Base-by-base conservation (phyloP, 2,888 invertebrate species). In the Caenorhabditis sinica region DNA sequence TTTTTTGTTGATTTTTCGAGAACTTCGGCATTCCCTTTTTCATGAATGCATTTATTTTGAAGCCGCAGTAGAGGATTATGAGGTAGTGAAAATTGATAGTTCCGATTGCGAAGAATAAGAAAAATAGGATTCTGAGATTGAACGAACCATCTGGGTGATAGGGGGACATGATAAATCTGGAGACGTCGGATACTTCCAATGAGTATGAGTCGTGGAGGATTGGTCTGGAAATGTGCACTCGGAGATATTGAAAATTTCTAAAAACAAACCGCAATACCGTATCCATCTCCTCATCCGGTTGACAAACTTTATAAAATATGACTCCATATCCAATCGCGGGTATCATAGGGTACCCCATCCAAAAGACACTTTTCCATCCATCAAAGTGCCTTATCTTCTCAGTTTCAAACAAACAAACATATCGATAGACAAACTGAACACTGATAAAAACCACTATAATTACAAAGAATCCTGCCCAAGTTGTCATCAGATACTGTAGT, bases 391-490 rank as follows among this genome's bases (percentile, higher is more conserved):
- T 17, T 2, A 66, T 2, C 25, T 17, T 43, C 20, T n/a, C 30
- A 3, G 1, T 17, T 11, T 6, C 20, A 15, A 30, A 20, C 49
- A 66, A 5, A 30, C 28, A 45, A 13, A 49, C 25, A n/a, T 53
- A 53, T n/a, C 74, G 51, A 23, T 61, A 74, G 11, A 74, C 33
- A 30, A 74, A 74, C 28, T 74, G 74, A 17, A 74, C 63, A 23
- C 63, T 33, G 1, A 74, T 63, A 45, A 60, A 63, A 9, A 33
- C 45, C 2, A 73, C 36, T 0, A 51, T 63, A 2, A 33, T 3
- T 2, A 51, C 2, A 33, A 36, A 73, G 23, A n/a, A 33, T 17
- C 45, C 36, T 0, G 74, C 36, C 33, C 61, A 74, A 17, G 8
- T 20, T 3, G 20, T 11, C 11, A 51, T 74, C 9, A 25, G 11